A percentile compares a stretch with the other conserved stretches of the same genome.
phyloP scores from a whole-genome alignment of 2,113 vertebrate genomes.

The Hipposideros armiger region DNA sequence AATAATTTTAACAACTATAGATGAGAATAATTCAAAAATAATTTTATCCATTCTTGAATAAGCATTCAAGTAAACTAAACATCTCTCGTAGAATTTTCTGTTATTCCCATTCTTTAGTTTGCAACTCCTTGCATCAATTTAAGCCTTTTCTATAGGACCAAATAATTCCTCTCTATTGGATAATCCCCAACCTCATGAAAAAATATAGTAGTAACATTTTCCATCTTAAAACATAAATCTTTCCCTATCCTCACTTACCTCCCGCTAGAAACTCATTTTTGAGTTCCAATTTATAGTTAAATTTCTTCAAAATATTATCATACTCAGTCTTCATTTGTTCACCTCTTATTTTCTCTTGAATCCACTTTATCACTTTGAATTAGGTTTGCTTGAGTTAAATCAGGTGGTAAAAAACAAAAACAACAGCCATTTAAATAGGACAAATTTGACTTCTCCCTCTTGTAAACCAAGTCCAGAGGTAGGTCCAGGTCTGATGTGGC shows the following conservation, averaged over 20 bases:
- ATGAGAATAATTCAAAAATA: constrained; percentile 7
- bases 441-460: neutral
- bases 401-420: neutral
- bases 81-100: constrained; percentile 24
- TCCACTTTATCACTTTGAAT: neutral
- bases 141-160: neutral
- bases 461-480: neutral
- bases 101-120: neutral
- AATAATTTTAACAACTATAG: neutral
- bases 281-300: neutral
- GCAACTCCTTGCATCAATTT: neutral
- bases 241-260: neutral
- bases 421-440: neutral
- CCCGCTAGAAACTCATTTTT: neutral
- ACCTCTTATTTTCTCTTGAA: neutral
- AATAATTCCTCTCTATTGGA: neutral
- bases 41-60: neutral
- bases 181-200: neutral
- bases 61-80: neutral
- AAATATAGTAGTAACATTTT: neutral
- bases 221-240: neutral
- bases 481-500: neutral
- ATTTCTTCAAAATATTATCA: neutral
- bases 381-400: neutral
- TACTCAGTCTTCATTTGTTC: neutral